These are phyloP conservation scores for Tragopan temminckii DNA, from an alignment of 2,797 vertebrate genomes.

Conservation along the genomic window DNA sequence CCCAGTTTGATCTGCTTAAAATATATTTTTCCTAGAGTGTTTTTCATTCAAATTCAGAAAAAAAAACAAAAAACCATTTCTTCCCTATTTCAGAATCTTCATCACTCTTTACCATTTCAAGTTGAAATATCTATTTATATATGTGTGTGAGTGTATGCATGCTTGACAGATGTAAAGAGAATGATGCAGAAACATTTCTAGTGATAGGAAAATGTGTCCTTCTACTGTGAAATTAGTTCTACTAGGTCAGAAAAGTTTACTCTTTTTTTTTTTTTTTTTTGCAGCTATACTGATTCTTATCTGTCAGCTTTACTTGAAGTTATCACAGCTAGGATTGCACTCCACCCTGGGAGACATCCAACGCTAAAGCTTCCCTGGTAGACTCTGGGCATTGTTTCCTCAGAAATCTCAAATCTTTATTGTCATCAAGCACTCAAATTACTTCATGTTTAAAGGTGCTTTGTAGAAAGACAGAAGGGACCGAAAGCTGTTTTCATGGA, in stretches of 20 bases:
- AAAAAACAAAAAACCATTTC: neutral
- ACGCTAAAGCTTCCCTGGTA: neutral
- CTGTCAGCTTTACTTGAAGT: neutral
- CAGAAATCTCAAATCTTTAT: neutral
- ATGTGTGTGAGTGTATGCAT: fast-evolving
- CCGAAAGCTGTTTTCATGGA: fast-evolving
- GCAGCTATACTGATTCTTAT: neutral
- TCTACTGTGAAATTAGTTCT: neutral
- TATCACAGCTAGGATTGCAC: neutral
- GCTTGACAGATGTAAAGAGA: neutral
- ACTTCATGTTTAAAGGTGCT: neutral
- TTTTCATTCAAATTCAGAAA: neutral
- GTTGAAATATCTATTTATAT: neutral
- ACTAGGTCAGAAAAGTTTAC: neutral
- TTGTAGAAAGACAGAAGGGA: neutral
- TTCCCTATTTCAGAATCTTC: neutral
- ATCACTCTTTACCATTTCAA: neutral
- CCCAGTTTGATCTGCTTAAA: neutral
- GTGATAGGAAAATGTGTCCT: neutral
- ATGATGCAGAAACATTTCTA: neutral
- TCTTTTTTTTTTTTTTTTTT: neutral
- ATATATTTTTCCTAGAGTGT: fast-evolving
- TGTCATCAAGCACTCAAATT: neutral
- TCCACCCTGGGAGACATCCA: neutral
- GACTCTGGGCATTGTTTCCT: neutral